A percentile compares a stretch with the other conserved stretches of the same genome.
Evolutionary conservation across 2,888 invertebrate species (phyloP).

Genomic region (Drosophila diplacantha): DNA sequence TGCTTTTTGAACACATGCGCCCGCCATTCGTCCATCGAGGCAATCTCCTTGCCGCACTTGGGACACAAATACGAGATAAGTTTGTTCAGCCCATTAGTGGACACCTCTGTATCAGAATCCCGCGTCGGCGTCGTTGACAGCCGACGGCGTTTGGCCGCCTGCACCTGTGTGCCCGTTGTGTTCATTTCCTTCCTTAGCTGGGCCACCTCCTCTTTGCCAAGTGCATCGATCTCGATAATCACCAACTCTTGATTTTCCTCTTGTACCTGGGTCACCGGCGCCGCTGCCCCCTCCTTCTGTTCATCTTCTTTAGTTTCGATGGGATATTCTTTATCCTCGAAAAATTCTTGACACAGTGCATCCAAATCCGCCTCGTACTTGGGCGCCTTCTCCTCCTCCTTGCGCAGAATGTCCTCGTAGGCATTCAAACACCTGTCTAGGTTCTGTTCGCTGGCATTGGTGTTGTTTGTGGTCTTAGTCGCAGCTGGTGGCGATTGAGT

Average conservation of each 20-base stretch:
- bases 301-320: background rate
- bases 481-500: background rate
- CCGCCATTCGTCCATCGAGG: conserved; percentile 64
- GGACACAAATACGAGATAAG: conserved; percentile 69
- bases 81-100: conserved; percentile 41
- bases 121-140: conserved; percentile 20
- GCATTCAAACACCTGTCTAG: conserved; percentile 69
- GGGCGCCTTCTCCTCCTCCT: conserved; percentile 39
- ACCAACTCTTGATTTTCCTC: conserved; percentile 47
- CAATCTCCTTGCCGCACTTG: conserved; percentile 66
- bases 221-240: conserved; percentile 64
- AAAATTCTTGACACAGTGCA: conserved; percentile 60
- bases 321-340: conserved; percentile 46
- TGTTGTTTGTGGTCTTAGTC: conserved; percentile 24
- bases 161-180: conserved; percentile 18
- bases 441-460: conserved; percentile 58
- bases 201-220: conserved; percentile 61
- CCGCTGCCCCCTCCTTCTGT: background rate
- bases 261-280: background rate
- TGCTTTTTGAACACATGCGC: conserved; percentile 68
- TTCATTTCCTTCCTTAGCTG: conserved; percentile 51
- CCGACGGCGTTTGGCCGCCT: conserved; percentile 42
- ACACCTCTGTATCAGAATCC: conserved; percentile 38
- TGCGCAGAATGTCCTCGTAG: conserved; percentile 64
- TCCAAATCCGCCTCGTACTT: conserved; percentile 43